Evolutionary conservation across 2,888 invertebrate species (phyloP), one percentile per base, ranked within the genome.

Genomic region (Melanostoma mellinum): DNA sequence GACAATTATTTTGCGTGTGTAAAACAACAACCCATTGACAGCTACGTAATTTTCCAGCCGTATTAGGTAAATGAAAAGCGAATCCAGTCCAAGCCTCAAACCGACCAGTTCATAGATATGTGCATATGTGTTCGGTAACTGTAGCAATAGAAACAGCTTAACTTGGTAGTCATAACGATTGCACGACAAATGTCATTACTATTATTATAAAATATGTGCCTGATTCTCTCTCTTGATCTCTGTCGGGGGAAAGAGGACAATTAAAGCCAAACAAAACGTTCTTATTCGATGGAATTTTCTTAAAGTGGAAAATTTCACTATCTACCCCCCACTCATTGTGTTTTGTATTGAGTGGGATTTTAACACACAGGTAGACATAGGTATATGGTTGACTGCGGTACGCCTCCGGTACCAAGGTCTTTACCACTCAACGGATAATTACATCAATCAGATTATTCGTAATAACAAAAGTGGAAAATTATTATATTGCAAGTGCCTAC

Each of bases 31-130:
- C 69, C 44, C 38, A 52, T 74, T 80, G 80, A 80, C 58, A 75
- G 69, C 56, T 74, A 81, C 72, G 81, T 81, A 81, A 81, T 81
- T 81, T 76, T 73, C 72, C 68, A 68, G 44, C 76, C 76, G 55
- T 77, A 56, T 38, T 76, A 68, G 68, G 72, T 38, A 40, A 76
- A 75, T 76, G 72, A 76, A 81, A 81, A 81, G 61, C 55, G 55
- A 76, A 55, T 72, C 56, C 68, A 68, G 76, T 68, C 36, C 50
- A 42, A 55, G 53, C 42, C 44, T 48, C 71, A 42, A 63, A 72
- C 32, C 56, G 38, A 67, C 52, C 20, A 73, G 50, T 69, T 56
- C 68, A 55, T 38, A 46, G n/a, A 9, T 50, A 38, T 20, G 20
- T 20, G 20, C 20, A 20, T 20, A 20, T 20, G 20, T 20, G 20